Evolutionary conservation across 2,888 invertebrate species (phyloP), one percentile per base, ranked within the genome.

Genomic region (Catocala sponsa): DNA sequence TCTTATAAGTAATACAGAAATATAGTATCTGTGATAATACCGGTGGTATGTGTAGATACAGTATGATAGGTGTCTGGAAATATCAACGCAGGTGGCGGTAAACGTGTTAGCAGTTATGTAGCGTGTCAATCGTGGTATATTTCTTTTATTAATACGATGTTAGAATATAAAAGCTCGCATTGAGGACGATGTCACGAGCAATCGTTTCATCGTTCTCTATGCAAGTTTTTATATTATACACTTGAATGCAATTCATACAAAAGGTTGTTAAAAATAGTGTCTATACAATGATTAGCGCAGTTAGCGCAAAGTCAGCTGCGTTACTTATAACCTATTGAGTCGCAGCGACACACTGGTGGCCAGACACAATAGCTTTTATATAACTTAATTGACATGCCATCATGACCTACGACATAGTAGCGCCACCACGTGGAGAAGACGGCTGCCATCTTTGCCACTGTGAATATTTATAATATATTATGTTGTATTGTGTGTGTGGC

Each of bases 401-500:
- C 5, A 33, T 10, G 6, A n/a, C 2, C 32, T n/a, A 15, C 48
- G n/a, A n/a, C 12, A 12, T n/a, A 35, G 15, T 50, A 13, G 50
- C 35, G 38, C 35, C 50, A 50, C 35, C 12, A 13, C 42, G 44
- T 13, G 33, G 48, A 33, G 10, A n/a, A 25, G 25, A 5, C 33
- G 48, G 33, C 33, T 5, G 48, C 32, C 33, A 6, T 48, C 5
- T 38, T 38, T 6, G 6, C 35, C 1, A 7, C 35, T 25, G 4
- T 25, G 25, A 25, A 15, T n/a, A 12, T n/a, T 47, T 49, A 48
- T 52, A 44, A 48, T 47, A 35, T 13, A 35, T 38, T 50, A 42
- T 12, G 32, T 56, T 10, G 13, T 56, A 35, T 50, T 56, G 32
- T 52, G 51, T 83, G 15, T 62, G 72, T 84, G 82, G 82, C 46